These are phyloP conservation scores for Idris sp. DNA, from an alignment of 1,140 invertebrate genomes.

Conservation along the genomic window DNA sequence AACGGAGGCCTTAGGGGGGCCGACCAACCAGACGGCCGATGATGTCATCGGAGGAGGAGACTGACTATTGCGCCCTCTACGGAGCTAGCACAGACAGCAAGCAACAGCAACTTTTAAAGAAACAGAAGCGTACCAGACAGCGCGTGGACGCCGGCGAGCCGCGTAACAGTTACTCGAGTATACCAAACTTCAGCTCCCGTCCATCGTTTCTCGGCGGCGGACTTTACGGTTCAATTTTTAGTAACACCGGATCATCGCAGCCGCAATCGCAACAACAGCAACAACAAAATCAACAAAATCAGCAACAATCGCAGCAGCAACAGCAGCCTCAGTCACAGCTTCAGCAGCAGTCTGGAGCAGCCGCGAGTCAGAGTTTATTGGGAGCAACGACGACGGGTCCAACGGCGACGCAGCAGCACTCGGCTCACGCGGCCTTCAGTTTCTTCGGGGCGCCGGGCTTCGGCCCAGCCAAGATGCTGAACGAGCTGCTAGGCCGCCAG, in stretches of 20 bases:
- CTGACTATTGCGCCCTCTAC: constrained; percentile 92
- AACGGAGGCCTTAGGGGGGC: constrained; percentile 78
- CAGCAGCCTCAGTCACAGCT: constrained; percentile 63
- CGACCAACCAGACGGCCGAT: constrained; percentile 83
- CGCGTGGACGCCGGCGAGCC: constrained; percentile 96
- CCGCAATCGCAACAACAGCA: constrained; percentile 58
- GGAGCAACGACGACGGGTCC: constrained; percentile 74
- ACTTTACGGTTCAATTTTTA: constrained; percentile 89
- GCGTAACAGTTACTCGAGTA: constrained; percentile 93
- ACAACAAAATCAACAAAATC: constrained; percentile 79
- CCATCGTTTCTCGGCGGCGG: constrained; percentile 89
- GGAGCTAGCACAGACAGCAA: constrained; percentile 82
- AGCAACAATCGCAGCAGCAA: constrained; percentile 47
- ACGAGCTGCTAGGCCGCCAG: constrained; percentile 88
- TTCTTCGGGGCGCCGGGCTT: constrained; percentile 84
- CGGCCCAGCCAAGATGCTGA: constrained; percentile 90
- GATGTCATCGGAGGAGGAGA: constrained; percentile 97
- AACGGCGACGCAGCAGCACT: constrained; percentile 74
- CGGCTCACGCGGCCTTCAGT: constrained; percentile 81
- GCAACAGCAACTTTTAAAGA: constrained; percentile 88
- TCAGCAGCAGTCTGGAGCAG: constrained; percentile 80
- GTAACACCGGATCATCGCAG: constrained; percentile 70
- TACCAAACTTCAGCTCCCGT: constrained; percentile 90
- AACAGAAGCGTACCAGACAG: constrained; percentile 93
- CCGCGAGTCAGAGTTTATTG: constrained; percentile 71